Percentiles rank a stretch among this genome's conserved stretches.
Conservation (phyloP, 2,113 vertebrate species). For the Amazona guildingii region DNA sequence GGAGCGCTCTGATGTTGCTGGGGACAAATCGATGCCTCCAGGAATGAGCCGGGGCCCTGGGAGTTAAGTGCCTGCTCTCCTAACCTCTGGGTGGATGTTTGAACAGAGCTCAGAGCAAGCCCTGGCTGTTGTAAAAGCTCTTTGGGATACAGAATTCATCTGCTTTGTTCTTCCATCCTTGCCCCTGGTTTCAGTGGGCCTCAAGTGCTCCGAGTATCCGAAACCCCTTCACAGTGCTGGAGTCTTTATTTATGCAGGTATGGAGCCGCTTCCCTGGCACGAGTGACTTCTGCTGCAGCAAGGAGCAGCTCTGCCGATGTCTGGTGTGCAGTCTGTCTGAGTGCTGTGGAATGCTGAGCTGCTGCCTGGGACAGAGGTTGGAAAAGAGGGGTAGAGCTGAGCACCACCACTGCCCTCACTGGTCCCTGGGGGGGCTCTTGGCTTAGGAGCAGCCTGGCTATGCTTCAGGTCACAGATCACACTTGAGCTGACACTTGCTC, state of each 20-base stretch:
- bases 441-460: neutral
- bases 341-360: neutral
- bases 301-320: neutral
- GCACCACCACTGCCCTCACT: neutral
- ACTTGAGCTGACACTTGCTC: neutral
- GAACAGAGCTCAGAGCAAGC: constrained; percentile 30
- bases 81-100: constrained; percentile 14
- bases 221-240: neutral
- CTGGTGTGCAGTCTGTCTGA: rapidly evolving
- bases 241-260: neutral
- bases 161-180: neutral
- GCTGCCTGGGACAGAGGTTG: neutral
- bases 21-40: neutral
- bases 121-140: neutral
- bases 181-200: neutral
- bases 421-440: neutral
- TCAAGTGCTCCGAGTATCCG: neutral
- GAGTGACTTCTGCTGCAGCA: neutral
- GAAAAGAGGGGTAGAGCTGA: neutral
- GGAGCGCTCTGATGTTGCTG: constrained; percentile 2
- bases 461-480: neutral
- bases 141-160: neutral
- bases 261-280: neutral
- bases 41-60: constrained; percentile 22
- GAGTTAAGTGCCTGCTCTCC: neutral